Evolutionary conservation across 1,140 invertebrate species (phyloP).

Genomic region (Cydia pomonella): DNA sequence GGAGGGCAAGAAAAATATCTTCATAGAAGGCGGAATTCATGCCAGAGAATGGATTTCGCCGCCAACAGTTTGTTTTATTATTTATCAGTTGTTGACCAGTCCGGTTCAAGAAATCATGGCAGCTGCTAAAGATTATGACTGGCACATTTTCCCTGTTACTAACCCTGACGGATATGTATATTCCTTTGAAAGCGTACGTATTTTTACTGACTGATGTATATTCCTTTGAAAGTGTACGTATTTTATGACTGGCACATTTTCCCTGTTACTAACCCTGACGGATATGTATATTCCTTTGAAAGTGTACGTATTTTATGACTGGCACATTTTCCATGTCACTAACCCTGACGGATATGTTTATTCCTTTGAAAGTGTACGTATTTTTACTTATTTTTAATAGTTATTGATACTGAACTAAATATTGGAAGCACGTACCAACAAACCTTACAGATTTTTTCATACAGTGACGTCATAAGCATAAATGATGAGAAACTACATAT

Average conservation of each 20-base stretch:
- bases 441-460: too few species aligned
- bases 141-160: constrained; percentile 86
- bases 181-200: constrained; percentile 75
- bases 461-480: too few species aligned
- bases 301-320: constrained; percentile 60
- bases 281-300: constrained; percentile 83
- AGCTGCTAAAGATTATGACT: constrained; percentile 83
- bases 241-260: constrained; percentile 85
- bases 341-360: constrained; percentile 89
- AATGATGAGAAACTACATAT: too few species aligned
- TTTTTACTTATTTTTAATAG: not conserved
- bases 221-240: constrained; percentile 71
- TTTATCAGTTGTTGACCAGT: constrained; percentile 81
- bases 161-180: constrained; percentile 88
- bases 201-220: too few species aligned
- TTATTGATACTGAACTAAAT: not conserved
- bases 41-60: constrained; percentile 86
- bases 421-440: too few species aligned
- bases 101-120: constrained; percentile 69
- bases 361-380: constrained; percentile 71
- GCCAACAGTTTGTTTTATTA: constrained; percentile 82
- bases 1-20: constrained; percentile 68
- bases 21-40: constrained; percentile 83
- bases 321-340: constrained; percentile 86
- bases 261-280: constrained; percentile 86